These are phyloP conservation scores for Eutolmus rufibarbis DNA, from an alignment of 2,888 invertebrate genomes.

Conservation along the genomic window DNA sequence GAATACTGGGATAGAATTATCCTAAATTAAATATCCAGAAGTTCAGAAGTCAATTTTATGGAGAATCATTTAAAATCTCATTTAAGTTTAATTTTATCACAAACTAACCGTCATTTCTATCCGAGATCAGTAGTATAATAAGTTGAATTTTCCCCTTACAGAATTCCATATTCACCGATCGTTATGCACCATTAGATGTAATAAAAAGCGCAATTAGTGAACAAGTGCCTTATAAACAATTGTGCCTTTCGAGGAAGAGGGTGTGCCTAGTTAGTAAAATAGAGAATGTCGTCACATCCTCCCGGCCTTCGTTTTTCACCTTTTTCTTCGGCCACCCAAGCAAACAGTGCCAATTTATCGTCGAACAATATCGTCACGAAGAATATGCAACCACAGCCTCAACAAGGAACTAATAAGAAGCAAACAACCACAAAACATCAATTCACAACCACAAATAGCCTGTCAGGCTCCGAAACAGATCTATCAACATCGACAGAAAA, in stretches of 20 bases:
- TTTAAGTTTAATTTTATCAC: neutral
- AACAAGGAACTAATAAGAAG: constrained; percentile 41
- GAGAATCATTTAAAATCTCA: too few relatives aligned
- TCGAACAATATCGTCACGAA: constrained; percentile 44
- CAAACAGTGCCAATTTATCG: constrained; percentile 20
- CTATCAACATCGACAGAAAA: constrained; percentile 91
- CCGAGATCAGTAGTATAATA: neutral
- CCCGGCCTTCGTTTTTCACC: constrained; percentile 50
- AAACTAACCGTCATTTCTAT: neutral
- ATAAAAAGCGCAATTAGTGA: neutral
- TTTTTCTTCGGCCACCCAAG: constrained; percentile 45
- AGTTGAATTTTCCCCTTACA: neutral
- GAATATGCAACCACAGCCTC: constrained; percentile 45
- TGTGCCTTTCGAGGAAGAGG: constrained; percentile 38
- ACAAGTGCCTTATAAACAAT: constrained; percentile 41
- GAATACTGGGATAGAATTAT: neutral
- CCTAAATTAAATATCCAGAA: too few relatives aligned
- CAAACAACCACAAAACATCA: constrained; percentile 44
- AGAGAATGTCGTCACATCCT: constrained; percentile 51
- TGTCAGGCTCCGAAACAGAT: constrained; percentile 89
- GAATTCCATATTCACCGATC: neutral
- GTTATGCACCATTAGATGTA: neutral
- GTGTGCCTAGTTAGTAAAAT: neutral
- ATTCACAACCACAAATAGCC: constrained; percentile 50
- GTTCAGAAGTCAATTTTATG: too few relatives aligned